Evolutionary conservation across 1,140 invertebrate genomes (phyloP), one percentile per base, ranked within the genome.

Genomic region (Psix sp.): DNA sequence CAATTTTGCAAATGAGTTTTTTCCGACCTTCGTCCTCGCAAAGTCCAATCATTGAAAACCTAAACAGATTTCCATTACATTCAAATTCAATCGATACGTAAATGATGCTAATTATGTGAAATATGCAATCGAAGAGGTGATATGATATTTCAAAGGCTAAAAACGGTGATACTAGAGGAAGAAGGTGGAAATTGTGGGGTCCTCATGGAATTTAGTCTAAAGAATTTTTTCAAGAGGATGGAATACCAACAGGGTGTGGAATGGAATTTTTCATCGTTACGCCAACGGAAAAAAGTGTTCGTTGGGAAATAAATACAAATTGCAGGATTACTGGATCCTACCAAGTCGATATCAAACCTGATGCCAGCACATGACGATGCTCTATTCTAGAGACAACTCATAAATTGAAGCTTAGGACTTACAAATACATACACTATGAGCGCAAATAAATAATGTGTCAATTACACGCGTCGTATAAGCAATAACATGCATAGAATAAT

Each of bases 271-370:
- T 86, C 85, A 86, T 87, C 84, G 82, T 86, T 87, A 85, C 76
- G 51, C 14, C 51, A 48, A 51, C 68, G 74, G 33, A 78, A 84
- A 80, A 82, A 82, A 75, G 72, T 56, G 77, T 77, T 78, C 54
- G 80, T 60, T 57, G 72, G 82, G 78, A 84, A 86, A 87, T 87
- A 86, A 86, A 87, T 86, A 87, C 86, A 87, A 87, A 87, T 87
- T 87, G 86, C 84, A 11, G 84, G 85, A 86, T 87, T 87, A 87
- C 82, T 80, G 67, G 72, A 77, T 78, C 74, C 81, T 79, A 75
- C 76, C 48, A 42, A 71, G 68, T 80, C 68, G 79, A 82, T 77
- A 82, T 73, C 70, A 68, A 60, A 63, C 56, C 68, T 70, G 35
- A 49, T 74, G 75, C 49, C 76, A 33, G 46, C 59, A 63, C 59